Evolutionary conservation across 2,797 vertebrate species (phyloP).

Genomic region (Craterocephalus amniculus): DNA sequence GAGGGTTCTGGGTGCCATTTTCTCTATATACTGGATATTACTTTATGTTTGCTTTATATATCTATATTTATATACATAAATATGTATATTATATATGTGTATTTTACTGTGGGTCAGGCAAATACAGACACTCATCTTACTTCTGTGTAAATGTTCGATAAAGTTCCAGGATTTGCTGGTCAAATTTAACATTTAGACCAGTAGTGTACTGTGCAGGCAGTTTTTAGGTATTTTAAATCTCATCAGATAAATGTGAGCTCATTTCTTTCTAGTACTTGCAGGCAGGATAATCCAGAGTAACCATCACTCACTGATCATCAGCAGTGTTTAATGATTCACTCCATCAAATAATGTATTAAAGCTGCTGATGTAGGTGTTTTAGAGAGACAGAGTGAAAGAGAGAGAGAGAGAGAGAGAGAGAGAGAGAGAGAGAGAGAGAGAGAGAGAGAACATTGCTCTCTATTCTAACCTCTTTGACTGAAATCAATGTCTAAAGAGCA

Average conservation of each 20-base stretch:
- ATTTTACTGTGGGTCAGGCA: no score
- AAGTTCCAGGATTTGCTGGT: no score
- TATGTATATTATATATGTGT: no score
- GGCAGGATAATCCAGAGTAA: conserved; percentile 2
- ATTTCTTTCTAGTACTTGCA: neutral
- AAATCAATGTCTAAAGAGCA: conserved; percentile 53
- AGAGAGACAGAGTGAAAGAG: neutral
- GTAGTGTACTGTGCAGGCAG: no score
- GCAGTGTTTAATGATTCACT: conserved; percentile 23
- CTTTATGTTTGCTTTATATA: no score
- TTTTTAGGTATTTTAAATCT: no score
- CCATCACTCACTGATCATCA: conserved; percentile 13
- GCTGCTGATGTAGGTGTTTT: conserved; percentile 15
- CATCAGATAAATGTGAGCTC: neutral
- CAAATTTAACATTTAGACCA: no score
- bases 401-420: neutral
- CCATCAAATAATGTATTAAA: conserved; percentile 18
- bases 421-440: neutral
- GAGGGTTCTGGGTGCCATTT: no score
- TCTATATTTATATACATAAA: no score
- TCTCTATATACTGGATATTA: no score
- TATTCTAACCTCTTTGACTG: conserved; percentile 13
- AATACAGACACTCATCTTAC: no score
- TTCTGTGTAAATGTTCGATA: no score
- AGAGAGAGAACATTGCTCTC: conserved; percentile 3